Conservation (phyloP, 2,113 vertebrate species). For the Oryzias javanicus region DNA sequence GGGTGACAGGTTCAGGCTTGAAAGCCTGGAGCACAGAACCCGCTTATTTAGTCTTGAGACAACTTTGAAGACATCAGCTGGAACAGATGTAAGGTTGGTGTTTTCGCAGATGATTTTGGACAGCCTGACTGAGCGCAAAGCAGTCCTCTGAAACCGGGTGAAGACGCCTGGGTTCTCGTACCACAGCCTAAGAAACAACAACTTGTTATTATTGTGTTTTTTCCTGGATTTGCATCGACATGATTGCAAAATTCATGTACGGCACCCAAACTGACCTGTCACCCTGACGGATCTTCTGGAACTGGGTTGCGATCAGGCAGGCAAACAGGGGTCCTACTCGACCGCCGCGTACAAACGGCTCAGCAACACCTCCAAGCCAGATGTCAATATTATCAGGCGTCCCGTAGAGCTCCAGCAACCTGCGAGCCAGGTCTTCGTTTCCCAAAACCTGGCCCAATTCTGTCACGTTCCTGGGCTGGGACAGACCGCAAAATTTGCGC, state of each 20-base stretch:
- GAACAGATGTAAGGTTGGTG: neutral
- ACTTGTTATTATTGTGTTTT: too few species aligned
- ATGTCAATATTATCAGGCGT: constrained; percentile 75
- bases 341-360: constrained; percentile 76
- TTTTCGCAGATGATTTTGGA: neutral
- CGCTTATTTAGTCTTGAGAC: neutral
- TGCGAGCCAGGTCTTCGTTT: constrained; percentile 59
- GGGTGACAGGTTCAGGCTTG: too few species aligned
- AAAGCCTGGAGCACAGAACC: neutral
- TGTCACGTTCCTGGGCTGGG: constrained; percentile 54
- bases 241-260: too few species aligned
- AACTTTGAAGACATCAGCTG: neutral
- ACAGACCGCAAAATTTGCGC: constrained; percentile 74
- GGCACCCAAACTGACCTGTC: constrained; percentile 66
- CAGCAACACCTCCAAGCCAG: constrained; percentile 77
- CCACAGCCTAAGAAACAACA: too few species aligned
- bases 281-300: constrained; percentile 69
- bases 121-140: neutral
- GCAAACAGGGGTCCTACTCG: constrained; percentile 80
- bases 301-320: constrained; percentile 77
- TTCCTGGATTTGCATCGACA: too few species aligned
- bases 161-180: neutral
- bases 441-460: constrained; percentile 65
- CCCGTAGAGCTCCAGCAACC: constrained; percentile 70
- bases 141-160: neutral